These are phyloP conservation scores for Etheostoma nigrum DNA, from an alignment of 2,797 vertebrate species.

Conservation along the genomic window DNA sequence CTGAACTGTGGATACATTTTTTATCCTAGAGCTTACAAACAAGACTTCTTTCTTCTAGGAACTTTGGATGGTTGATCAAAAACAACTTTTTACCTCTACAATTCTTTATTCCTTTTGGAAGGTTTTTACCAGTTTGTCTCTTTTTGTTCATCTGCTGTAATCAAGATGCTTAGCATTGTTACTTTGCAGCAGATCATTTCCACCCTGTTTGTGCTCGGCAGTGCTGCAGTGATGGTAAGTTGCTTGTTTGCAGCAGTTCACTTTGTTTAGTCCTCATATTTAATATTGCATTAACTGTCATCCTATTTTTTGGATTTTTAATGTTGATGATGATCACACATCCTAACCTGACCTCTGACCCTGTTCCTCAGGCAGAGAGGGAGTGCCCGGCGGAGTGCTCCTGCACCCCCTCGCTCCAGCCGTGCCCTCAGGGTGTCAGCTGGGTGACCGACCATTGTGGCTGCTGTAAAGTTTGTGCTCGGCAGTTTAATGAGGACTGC, in stretches of 20 bases:
- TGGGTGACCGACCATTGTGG: slow-evolving; percentile 80
- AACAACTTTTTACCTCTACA: not conserved
- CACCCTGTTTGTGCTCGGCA: slow-evolving; percentile 55
- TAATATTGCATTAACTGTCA: not conserved
- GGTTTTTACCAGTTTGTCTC: not conserved
- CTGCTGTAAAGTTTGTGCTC: slow-evolving; percentile 85
- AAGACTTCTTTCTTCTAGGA: slow-evolving; percentile 5
- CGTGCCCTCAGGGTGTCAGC: slow-evolving; percentile 80
- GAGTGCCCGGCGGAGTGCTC: slow-evolving; percentile 76
- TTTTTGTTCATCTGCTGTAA: not conserved
- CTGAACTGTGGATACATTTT: slow-evolving; percentile 49
- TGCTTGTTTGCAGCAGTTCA: slow-evolving; percentile 3
- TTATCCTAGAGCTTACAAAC: slow-evolving; percentile 26
- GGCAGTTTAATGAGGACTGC: slow-evolving; percentile 86
- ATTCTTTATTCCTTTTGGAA: not conserved
- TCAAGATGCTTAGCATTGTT: slow-evolving; percentile 61
- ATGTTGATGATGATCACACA: not conserved
- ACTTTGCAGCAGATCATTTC: slow-evolving; percentile 50
- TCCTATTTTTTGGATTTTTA: not conserved
- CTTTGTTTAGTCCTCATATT: not conserved
- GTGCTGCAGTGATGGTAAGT: slow-evolving; percentile 71
- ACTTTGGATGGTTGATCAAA: not conserved
- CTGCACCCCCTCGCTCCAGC: slow-evolving; percentile 63
- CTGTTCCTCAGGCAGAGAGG: slow-evolving; percentile 57
- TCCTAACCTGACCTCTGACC: slow-evolving; percentile 39